Evolutionary conservation across 1,140 invertebrate species (phyloP), one percentile per base, ranked within the genome.

Genomic region (Hydropsyche tenuis): DNA sequence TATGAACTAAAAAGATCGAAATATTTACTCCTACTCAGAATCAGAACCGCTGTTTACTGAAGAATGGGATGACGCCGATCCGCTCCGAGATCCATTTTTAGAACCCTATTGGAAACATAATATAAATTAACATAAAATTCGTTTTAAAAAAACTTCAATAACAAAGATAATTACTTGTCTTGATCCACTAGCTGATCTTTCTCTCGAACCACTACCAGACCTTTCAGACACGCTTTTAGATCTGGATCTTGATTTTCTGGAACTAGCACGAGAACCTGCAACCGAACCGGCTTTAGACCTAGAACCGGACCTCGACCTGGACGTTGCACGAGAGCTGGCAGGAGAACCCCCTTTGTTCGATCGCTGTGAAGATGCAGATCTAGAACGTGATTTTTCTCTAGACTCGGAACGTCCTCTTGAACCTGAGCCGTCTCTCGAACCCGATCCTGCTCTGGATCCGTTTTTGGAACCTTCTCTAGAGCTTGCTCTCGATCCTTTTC

Each of bases 101-200:
- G 68, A 68, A 30, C 43, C 65, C 43, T 48, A 27, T 64, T 64
- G 11, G 11, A 42, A 16, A 6, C 12, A 43, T 12, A 6, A 64
- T 5, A 37, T 5, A 68, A n/a, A 20, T 68, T 14, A 20, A 43
- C 14, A 66, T 66, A 3, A 42, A 20, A 7, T 14, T 9, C 9
- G 20, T 46, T 11, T 46, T 48, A 23, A 68, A 18, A 46, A 20
- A 20, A 23, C 1, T 37, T 30, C 3, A 66, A 30, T 42, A 60
- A 22, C 23, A 30, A 37, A 1, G 12, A 69, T n/a, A 42, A 51
- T 53, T 69, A 85, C 84, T 78, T 80, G 82, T 80, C 80, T 80
- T 2, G 84, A 85, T 0, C 83, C 84, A 75, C 83, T 85, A 0
- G 66, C 77, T 0, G 83, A 85, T 4, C 82, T 81, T 69, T 82